Base-by-base conservation (phyloP, 2,888 invertebrate genomes). In the Trisateles emortualis region DNA sequence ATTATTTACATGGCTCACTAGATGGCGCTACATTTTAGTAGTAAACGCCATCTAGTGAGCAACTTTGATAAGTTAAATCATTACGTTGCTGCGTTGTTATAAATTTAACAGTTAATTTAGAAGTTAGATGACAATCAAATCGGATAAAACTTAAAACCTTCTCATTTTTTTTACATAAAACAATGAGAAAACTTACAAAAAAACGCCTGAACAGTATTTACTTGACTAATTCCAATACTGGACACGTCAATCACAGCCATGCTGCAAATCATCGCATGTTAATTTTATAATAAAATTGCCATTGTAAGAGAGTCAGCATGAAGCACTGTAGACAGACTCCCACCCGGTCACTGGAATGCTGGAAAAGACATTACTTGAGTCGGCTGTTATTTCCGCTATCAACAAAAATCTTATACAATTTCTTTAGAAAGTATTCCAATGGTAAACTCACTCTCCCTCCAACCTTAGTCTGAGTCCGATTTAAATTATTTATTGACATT, bases 311-410 rank as follows among this genome's bases (percentile, higher is more conserved):
- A 60, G 36, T 57, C 60, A 39, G 69, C 69, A 69, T 69, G 69
- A 50, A 43, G 57, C 63, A 69, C 68, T 57, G 56, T 72, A 69
- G 69, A 33, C 55, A 52, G 68, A 76, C 79, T 77, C 75, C 60
- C 69, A 75, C 69, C 67, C 64, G 74, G 74, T 79, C 83, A 78
- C 78, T 64, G 78, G 78, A 81, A 79, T 79, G 81, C 78, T 75
- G 72, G 66, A 60, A 53, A 67, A 67, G 66, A 67, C 52, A 64
- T 59, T 50, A 60, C 49, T 61, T 61, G 67, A 68, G 72, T 52
- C 66, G 74, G 76, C 78, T 81, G 77, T 74, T 71, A 63, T 68
- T 68, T 62, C 9, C 50, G 42, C 32, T 1, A 9, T 10, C 29
- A 29, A 9, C 9, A 29, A 10, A 29, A 24, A 24, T 24, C 24